These are phyloP conservation scores for Andrena haemorrhoa DNA, from an alignment of 2,888 invertebrate species.

Conservation along the genomic window DNA sequence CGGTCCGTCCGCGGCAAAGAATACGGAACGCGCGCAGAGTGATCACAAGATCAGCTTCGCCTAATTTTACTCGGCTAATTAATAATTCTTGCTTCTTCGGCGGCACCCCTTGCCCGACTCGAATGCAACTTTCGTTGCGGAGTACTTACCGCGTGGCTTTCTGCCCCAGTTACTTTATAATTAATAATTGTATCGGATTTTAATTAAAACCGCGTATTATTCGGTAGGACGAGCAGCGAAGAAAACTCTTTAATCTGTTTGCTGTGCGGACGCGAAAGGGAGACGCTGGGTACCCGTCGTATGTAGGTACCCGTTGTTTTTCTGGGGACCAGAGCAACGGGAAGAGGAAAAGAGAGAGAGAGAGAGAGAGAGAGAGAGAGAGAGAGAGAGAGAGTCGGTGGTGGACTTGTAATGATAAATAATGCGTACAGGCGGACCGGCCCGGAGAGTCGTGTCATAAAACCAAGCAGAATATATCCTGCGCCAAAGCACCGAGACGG, in stretches of 20 bases:
- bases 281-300: neutral
- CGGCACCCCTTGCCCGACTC: neutral
- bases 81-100: slow-evolving; percentile 17
- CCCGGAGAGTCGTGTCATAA: slow-evolving; percentile 57
- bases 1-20: neutral
- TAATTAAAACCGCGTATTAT: slow-evolving; percentile 30
- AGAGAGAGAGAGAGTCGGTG: neutral
- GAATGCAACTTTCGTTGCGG: slow-evolving; percentile 20
- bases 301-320: neutral
- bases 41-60: neutral
- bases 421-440: slow-evolving; percentile 48
- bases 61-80: slow-evolving; percentile 47
- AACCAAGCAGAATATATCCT: slow-evolving; percentile 51
- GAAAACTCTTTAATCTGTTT: slow-evolving; percentile 25
- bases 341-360: neutral
- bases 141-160: slow-evolving; percentile 21
- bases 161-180: slow-evolving; percentile 25
- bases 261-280: neutral
- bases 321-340: neutral
- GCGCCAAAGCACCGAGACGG: slow-evolving; percentile 48
- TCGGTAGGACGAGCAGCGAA: neutral
- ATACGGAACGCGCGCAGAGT: neutral
- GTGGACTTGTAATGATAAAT: slow-evolving; percentile 63
- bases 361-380: no score
- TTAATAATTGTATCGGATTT: slow-evolving; percentile 52